phyloP scores from a whole-genome alignment of 2,113 vertebrate genomes.

The Ammodytes dubius region DNA sequence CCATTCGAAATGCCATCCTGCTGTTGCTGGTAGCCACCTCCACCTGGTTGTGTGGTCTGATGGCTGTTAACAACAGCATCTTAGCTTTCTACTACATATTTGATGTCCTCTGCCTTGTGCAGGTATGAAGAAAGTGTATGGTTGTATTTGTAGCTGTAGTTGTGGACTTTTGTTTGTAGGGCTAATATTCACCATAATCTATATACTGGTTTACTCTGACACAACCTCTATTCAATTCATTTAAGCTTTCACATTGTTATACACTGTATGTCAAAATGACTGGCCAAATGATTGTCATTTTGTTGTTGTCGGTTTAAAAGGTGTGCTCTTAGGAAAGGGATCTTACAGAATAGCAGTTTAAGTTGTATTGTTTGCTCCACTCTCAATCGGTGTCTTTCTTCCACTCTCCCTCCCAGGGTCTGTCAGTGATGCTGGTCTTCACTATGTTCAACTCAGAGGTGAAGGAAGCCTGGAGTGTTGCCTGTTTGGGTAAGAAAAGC shows the following conservation, averaged over 20 bases:
- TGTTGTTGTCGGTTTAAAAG: not conserved
- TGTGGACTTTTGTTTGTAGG: not conserved
- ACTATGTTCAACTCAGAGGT: constrained; percentile 94
- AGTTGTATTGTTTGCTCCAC: not conserved
- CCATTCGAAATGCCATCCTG: constrained; percentile 94
- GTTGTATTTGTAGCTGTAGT: not conserved
- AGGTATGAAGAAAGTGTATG: constrained; percentile 83
- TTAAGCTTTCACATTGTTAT: not conserved
- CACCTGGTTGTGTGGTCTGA: constrained; percentile 97
- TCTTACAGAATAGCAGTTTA: not conserved
- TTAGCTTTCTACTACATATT: constrained; percentile 99
- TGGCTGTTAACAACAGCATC: constrained; percentile 99
- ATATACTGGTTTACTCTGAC: not conserved
- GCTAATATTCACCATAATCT: not conserved
- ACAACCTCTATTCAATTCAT: not conserved
- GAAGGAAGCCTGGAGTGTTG: constrained; percentile 91
- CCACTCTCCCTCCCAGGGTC: constrained; percentile 83
- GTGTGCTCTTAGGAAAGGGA: not conserved
- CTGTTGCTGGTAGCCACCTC: constrained; percentile 94
- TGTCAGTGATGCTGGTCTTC: constrained; percentile 92
- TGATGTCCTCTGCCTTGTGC: constrained; percentile 92
- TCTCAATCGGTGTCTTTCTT: constrained; percentile 3
- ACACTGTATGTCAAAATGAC: not conserved
- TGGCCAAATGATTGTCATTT: not conserved
- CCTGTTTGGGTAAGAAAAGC: constrained; percentile 91